Conservation (phyloP, 2,797 vertebrate genomes). For the Pteropus rufus region DNA sequence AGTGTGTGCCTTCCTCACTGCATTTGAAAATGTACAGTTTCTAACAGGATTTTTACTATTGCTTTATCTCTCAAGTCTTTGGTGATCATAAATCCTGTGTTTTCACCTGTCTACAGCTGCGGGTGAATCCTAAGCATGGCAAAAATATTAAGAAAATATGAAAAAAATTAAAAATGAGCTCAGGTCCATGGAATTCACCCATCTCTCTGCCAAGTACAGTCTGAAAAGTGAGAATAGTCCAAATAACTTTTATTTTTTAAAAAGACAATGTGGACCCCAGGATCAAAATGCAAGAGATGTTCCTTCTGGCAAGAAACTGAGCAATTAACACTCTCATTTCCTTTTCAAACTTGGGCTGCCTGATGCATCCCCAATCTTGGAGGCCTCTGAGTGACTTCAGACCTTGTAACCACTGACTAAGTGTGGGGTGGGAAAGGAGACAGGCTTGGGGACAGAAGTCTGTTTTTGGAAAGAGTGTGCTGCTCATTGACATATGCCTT, state of each 20-base stretch:
- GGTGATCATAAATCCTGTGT: not conserved
- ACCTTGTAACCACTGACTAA: not conserved
- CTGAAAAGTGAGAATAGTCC: slow-evolving; percentile 56
- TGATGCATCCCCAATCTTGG: not conserved
- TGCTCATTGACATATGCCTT: not conserved
- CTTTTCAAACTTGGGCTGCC: not conserved
- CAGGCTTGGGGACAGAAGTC: not conserved
- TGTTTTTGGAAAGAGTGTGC: not conserved
- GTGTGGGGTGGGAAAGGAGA: not conserved
- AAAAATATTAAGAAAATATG: slow-evolving; percentile 61
- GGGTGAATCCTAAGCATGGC: not conserved
- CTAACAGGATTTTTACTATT: not conserved
- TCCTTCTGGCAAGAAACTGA: not conserved
- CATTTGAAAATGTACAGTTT: not conserved
- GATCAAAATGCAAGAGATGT: not conserved
- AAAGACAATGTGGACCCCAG: not conserved
- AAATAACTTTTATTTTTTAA: slow-evolving; percentile 34
- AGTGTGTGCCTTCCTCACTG: not conserved
- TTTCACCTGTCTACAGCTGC: slow-evolving; percentile 47
- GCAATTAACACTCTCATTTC: not conserved
- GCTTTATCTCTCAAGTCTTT: not conserved
- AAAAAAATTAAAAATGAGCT: slow-evolving; percentile 43
- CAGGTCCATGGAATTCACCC: slow-evolving; percentile 43
- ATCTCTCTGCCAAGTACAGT: slow-evolving; percentile 47
- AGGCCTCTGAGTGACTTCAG: not conserved